Conservation (phyloP, 2,888 invertebrate species). For the Drosophila kanekoi region DNA sequence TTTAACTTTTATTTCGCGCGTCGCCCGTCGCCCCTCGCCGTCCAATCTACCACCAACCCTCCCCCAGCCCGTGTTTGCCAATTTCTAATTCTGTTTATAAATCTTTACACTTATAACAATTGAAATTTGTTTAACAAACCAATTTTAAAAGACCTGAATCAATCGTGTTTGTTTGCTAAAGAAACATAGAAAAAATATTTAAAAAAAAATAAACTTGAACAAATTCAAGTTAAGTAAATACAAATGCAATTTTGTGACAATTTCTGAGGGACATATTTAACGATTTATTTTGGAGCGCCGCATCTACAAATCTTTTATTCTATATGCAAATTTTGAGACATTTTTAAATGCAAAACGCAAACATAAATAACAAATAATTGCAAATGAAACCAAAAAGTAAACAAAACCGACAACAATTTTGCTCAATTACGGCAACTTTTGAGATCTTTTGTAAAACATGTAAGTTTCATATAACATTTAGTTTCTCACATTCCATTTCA, state of each 20-base stretch:
- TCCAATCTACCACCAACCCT: background rate
- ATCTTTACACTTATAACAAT: constrained; percentile 55
- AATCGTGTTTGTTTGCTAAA: constrained; percentile 55
- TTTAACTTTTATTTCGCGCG: constrained; percentile 55
- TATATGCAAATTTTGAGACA: constrained; percentile 45
- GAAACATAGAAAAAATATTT: constrained; percentile 20
- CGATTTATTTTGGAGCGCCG: constrained; percentile 27
- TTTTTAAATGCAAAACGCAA: constrained; percentile 18
- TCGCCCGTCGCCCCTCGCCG: constrained; percentile 13
- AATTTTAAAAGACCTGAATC: constrained; percentile 26
- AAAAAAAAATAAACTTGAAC: constrained; percentile 20
- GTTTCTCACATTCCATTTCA: no score
- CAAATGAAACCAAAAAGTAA: background rate
- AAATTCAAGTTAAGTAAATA: constrained; percentile 14
- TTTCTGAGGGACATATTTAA: constrained; percentile 31
- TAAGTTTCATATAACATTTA: constrained; percentile 28
- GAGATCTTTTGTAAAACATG: constrained; percentile 43
- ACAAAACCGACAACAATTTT: constrained; percentile 11
- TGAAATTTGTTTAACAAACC: constrained; percentile 51
- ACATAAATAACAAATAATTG: no score
- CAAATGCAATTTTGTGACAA: constrained; percentile 27
- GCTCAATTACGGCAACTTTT: constrained; percentile 33
- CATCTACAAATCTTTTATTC: constrained; percentile 20
- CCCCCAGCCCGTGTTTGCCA: constrained; percentile 17
- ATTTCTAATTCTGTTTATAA: constrained; percentile 52